A percentile compares a stretch with the other conserved stretches of the same genome.
phyloP scores from a whole-genome alignment of 1,140 invertebrate genomes.

The Harlomillsia oculata region DNA sequence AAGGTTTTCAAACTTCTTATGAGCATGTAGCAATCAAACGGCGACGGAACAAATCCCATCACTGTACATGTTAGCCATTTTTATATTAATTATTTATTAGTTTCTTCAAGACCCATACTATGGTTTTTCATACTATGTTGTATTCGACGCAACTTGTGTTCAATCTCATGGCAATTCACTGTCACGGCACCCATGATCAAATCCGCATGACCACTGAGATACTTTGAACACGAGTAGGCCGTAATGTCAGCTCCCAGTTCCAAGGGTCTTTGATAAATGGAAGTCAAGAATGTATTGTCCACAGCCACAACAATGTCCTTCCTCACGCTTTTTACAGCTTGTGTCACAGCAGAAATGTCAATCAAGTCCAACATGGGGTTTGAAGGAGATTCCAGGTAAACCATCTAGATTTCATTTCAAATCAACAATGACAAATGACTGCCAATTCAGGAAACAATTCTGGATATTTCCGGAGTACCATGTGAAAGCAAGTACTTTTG shows the following conservation, averaged over 20 bases:
- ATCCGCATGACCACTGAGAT: conserved; percentile 58
- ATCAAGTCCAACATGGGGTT: conserved; percentile 54
- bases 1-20: conserved; percentile 54
- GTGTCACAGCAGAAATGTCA: conserved; percentile 48
- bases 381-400: conserved; percentile 58
- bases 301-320: conserved; percentile 48
- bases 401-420: conserved; percentile 45
- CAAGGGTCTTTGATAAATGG: conserved; percentile 50
- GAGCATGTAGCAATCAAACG: conserved; percentile 56
- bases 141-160: neutral
- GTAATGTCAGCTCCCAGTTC: conserved; percentile 53
- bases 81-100: neutral
- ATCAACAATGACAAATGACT: neutral
- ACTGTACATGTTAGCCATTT: conserved; percentile 41
- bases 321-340: conserved; percentile 38
- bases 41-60: conserved; percentile 51
- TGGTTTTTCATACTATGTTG: too few relatives aligned
- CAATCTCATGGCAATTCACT: conserved; percentile 41
- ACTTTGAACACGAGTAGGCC: conserved; percentile 56
- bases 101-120: too few relatives aligned
- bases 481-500: conserved; percentile 53
- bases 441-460: neutral
- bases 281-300: conserved; percentile 57
- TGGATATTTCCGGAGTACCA: neutral
- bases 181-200: conserved; percentile 53